Evolutionary conservation across 1,140 invertebrate genomes (phyloP).

Genomic region (Drosophila virilis): DNA sequence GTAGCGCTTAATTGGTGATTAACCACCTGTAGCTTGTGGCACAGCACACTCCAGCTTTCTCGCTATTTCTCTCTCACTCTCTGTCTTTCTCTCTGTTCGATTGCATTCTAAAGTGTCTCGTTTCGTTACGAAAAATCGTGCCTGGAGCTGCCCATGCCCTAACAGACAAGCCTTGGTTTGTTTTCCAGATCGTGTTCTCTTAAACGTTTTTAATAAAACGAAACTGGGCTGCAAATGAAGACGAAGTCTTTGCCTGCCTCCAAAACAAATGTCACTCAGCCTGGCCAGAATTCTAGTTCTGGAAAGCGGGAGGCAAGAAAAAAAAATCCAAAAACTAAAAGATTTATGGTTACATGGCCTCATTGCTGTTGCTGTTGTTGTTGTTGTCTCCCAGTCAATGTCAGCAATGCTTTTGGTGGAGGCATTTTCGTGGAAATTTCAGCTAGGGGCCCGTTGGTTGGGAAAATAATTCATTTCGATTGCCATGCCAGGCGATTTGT

Average conservation of each 20-base stretch:
- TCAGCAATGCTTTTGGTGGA: constrained; percentile 34
- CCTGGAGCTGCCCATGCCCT: constrained; percentile 16
- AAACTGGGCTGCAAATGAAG: constrained; percentile 50
- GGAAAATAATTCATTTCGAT: constrained; percentile 81
- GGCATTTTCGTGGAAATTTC: constrained; percentile 74
- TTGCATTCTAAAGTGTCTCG: constrained; percentile 61
- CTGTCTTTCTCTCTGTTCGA: constrained; percentile 16
- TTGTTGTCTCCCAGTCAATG: constrained; percentile 30
- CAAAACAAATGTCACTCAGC: constrained; percentile 50
- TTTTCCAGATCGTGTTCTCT: constrained; percentile 38
- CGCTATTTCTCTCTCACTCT: neutral
- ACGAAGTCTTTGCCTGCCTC: constrained; percentile 41
- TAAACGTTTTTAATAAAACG: constrained; percentile 71
- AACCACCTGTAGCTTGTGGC: constrained; percentile 77
- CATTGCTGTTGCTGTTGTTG: constrained; percentile 47
- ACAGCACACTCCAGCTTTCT: neutral
- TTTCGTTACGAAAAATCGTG: constrained; percentile 63
- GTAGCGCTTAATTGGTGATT: constrained; percentile 83
- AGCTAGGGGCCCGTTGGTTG: constrained; percentile 51
- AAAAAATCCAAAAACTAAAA: constrained; percentile 37
- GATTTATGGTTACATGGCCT: constrained; percentile 74
- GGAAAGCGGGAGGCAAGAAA: constrained; percentile 10
- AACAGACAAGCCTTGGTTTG: constrained; percentile 29
- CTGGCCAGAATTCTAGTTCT: constrained; percentile 47
- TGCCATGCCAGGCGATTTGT: constrained; percentile 56